Conservation (phyloP, 2,797 vertebrate species). For the Gallinago stenura region DNA sequence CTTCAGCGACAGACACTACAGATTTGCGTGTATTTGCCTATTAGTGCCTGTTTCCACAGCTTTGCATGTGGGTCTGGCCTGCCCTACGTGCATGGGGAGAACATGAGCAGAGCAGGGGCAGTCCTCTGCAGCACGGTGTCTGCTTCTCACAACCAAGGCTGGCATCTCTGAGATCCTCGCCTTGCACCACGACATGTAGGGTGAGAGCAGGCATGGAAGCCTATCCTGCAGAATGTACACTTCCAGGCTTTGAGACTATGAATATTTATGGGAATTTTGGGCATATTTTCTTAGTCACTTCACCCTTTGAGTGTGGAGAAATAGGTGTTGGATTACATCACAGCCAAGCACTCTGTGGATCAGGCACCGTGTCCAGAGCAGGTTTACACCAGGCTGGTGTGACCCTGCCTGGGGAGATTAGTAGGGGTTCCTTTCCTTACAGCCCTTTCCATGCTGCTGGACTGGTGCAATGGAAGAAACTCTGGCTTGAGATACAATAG, state of each 20-base stretch:
- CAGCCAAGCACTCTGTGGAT: fast-evolving
- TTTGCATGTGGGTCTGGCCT: neutral
- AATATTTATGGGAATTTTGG: neutral
- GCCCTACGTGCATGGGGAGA: fast-evolving
- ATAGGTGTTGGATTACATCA: neutral
- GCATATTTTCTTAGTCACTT: neutral
- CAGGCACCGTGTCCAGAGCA: neutral
- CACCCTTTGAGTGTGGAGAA: neutral
- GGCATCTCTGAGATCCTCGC: neutral
- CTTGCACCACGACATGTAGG: neutral
- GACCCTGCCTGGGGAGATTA: neutral
- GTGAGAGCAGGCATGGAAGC: neutral
- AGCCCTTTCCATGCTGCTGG: neutral
- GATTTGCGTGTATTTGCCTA: neutral
- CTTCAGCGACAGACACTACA: neutral
- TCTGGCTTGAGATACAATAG: neutral
- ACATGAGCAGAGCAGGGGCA: neutral
- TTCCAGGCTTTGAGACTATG: neutral
- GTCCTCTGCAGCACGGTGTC: fast-evolving
- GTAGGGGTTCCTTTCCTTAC: neutral
- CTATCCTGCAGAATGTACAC: neutral
- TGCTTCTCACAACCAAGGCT: neutral
- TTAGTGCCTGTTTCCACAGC: neutral
- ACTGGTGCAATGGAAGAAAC: neutral
- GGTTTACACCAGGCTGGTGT: neutral